These are phyloP conservation scores for Periophthalmus magnuspinnatus DNA, from an alignment of 2,797 vertebrate genomes.

Conservation along the genomic window DNA sequence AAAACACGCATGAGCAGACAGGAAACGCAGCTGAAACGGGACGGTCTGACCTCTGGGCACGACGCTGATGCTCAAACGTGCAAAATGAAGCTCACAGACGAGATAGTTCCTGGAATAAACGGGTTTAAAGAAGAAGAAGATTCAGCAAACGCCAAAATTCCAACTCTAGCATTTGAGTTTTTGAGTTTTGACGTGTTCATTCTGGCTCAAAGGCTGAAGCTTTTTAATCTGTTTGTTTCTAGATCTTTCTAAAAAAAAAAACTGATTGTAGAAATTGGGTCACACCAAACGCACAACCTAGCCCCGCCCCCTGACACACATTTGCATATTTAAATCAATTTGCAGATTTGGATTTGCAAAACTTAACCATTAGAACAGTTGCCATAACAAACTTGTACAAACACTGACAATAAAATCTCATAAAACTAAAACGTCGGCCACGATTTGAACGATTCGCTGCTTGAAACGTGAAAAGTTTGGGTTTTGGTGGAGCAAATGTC, in stretches of 20 bases:
- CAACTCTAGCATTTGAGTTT: neutral
- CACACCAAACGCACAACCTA: slow-evolving; percentile 44
- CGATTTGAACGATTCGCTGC: neutral
- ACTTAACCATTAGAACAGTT: neutral
- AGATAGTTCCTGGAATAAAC: neutral
- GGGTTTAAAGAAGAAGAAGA: neutral
- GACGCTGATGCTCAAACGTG: neutral
- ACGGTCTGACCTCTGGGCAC: slow-evolving; percentile 28
- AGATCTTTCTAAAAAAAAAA: slow-evolving; percentile 39
- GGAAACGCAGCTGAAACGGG: slow-evolving; percentile 17
- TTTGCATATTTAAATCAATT: neutral
- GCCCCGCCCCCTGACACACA: slow-evolving; percentile 7
- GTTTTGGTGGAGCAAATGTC: slow-evolving; percentile 19
- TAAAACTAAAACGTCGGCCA: neutral
- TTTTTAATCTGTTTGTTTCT: slow-evolving; percentile 33
- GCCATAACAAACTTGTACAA: neutral
- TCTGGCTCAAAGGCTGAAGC: neutral
- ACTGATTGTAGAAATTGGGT: slow-evolving; percentile 55
- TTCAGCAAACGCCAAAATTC: neutral
- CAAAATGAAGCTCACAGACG: neutral
- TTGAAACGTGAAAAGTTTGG: slow-evolving; percentile 34
- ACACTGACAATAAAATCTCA: neutral
- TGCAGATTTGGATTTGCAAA: neutral
- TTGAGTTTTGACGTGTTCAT: neutral
- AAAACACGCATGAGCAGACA: slow-evolving; percentile 30